These are phyloP conservation scores for Yasuhikotakia modesta DNA, from an alignment of 2,797 vertebrate genomes.

Conservation along the genomic window DNA sequence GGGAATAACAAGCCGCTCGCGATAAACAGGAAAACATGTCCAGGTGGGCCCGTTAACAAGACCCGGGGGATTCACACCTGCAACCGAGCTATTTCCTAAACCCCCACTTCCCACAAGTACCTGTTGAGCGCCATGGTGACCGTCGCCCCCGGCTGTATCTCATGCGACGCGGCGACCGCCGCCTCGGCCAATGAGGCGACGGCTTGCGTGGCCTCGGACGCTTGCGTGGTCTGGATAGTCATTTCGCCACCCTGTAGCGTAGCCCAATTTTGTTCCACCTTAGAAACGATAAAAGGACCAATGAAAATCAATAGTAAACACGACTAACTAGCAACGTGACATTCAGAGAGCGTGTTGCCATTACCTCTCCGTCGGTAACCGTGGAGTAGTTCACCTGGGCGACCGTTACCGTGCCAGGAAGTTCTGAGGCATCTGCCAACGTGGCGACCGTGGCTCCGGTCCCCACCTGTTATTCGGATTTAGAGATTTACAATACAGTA, in stretches of 20 bases:
- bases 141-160: constrained; percentile 91
- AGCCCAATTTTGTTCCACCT: constrained; percentile 97
- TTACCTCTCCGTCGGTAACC: constrained; percentile 92
- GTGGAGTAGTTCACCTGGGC: constrained; percentile 97
- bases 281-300: no score
- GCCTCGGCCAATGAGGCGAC: constrained; percentile 95
- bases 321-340: background rate
- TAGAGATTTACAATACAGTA: background rate
- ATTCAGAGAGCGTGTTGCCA: background rate
- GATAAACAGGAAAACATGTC: constrained; percentile 73
- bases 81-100: constrained; percentile 39
- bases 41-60: constrained; percentile 83
- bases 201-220: constrained; percentile 95
- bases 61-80: constrained; percentile 69
- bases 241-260: constrained; percentile 94
- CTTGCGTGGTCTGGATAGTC: constrained; percentile 97
- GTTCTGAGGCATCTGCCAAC: constrained; percentile 91
- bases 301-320: background rate
- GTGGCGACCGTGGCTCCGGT: constrained; percentile 96
- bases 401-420: constrained; percentile 93
- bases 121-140: constrained; percentile 99
- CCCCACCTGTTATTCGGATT: constrained; percentile 80
- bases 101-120: constrained; percentile 67
- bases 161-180: constrained; percentile 92
- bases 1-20: constrained; percentile 56